Conservation (phyloP, 1,140 invertebrate species). For the Brachionus asplanchnoidis region DNA sequence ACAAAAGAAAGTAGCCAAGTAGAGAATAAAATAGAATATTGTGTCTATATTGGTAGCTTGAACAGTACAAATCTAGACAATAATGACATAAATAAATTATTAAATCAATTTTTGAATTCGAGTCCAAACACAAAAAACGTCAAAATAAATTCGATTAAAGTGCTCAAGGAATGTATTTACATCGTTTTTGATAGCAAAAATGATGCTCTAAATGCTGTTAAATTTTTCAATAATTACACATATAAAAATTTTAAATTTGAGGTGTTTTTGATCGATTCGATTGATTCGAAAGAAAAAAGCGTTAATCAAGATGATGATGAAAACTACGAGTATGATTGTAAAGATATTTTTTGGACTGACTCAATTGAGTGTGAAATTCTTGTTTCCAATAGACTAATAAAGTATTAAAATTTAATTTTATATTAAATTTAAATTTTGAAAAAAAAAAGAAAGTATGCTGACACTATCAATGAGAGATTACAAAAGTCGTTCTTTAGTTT, state of each 20-base stretch:
- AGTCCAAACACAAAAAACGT: background rate
- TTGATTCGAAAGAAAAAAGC: background rate
- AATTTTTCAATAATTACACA: background rate
- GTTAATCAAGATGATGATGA: background rate
- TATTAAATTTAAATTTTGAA: background rate
- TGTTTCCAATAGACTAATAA: background rate
- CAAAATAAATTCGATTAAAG: background rate
- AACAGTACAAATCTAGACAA: background rate
- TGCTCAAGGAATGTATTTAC: background rate
- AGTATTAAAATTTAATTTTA: background rate
- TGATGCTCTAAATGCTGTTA: background rate
- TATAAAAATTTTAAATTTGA: background rate
- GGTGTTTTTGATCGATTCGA: background rate
- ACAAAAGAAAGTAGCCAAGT: background rate
- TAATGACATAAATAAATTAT: background rate
- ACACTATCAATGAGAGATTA: conserved; percentile 15
- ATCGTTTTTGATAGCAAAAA: background rate
- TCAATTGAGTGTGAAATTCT: conserved; percentile 15
- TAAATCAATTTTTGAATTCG: background rate
- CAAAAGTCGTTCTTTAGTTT: conserved; percentile 1
- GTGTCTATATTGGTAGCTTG: background rate
- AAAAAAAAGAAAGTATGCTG: conserved; percentile 15
- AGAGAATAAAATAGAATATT: background rate
- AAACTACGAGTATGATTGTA: background rate
- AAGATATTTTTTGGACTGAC: background rate